Conservation (phyloP, 1,140 invertebrate species). For the Microplitis demolitor region DNA sequence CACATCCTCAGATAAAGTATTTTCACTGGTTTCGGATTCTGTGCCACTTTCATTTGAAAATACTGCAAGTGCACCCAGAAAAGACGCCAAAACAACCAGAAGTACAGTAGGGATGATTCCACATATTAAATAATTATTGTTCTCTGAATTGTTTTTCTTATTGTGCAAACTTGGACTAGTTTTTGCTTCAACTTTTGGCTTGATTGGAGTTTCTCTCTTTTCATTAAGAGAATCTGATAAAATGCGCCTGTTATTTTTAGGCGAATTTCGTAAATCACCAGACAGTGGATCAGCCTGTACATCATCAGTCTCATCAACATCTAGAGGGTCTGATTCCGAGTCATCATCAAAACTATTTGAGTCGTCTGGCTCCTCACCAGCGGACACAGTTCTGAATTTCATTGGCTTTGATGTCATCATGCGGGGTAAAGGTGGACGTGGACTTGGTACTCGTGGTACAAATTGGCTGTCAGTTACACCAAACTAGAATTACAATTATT, state of each 20-base stretch:
- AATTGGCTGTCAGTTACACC: neutral
- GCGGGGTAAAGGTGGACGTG: neutral
- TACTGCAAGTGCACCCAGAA: neutral
- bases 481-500: neutral
- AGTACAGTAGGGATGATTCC: too few relatives aligned
- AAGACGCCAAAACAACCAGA: too few relatives aligned
- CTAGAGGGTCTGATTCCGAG: neutral
- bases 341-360: neutral
- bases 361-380: neutral
- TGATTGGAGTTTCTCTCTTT: too few relatives aligned
- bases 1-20: neutral
- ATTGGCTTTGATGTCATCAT: neutral
- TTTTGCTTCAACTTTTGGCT: too few relatives aligned
- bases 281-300: too few relatives aligned
- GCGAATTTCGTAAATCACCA: too few relatives aligned
- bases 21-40: neutral
- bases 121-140: too few relatives aligned
- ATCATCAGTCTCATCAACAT: neutral
- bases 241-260: too few relatives aligned
- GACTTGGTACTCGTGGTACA: neutral
- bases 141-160: neutral
- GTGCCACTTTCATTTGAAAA: neutral
- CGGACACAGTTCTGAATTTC: too few relatives aligned
- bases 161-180: too few relatives aligned
- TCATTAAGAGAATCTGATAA: too few relatives aligned